Conservation (phyloP, 2,113 vertebrate genomes). For the Sinocyclocheilus rhinocerous region DNA sequence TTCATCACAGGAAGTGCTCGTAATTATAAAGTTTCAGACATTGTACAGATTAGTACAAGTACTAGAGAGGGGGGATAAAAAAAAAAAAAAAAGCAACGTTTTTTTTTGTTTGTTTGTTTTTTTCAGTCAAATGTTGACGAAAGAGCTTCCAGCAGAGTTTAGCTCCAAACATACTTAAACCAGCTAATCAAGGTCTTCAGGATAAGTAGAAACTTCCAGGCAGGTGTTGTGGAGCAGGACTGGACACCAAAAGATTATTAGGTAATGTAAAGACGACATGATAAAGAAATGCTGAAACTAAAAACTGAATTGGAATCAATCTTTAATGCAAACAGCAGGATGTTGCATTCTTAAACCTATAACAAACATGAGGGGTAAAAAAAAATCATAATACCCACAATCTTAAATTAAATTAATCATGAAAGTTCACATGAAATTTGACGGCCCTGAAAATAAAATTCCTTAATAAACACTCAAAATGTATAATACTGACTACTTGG, state of each 20-base stretch:
- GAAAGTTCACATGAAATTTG: constrained; percentile 66
- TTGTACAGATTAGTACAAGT: too few relatives aligned
- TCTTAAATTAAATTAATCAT: constrained; percentile 65
- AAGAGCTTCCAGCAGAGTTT: not conserved
- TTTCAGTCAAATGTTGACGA: too few relatives aligned
- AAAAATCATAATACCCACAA: constrained; percentile 69
- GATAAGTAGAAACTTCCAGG: too few relatives aligned
- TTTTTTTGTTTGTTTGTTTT: too few relatives aligned
- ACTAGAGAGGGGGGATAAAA: too few relatives aligned
- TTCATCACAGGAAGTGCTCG: too few relatives aligned
- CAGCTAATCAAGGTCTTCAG: not conserved
- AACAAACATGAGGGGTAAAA: constrained; percentile 66
- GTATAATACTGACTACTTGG: constrained; percentile 68
- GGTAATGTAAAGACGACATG: not conserved
- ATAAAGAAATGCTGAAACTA: not conserved
- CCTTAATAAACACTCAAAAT: constrained; percentile 61
- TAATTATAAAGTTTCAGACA: too few relatives aligned
- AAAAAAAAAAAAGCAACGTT: too few relatives aligned
- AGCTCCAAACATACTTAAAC: not conserved
- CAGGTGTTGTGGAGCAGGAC: not conserved
- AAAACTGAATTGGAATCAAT: constrained; percentile 61
- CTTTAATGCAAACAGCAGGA: constrained; percentile 84
- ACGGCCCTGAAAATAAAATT: constrained; percentile 60
- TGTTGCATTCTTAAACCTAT: constrained; percentile 72
- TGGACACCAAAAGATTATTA: not conserved